phyloP scores from a whole-genome alignment of 1,140 invertebrate species.

The Atopsyche davidsoni region DNA sequence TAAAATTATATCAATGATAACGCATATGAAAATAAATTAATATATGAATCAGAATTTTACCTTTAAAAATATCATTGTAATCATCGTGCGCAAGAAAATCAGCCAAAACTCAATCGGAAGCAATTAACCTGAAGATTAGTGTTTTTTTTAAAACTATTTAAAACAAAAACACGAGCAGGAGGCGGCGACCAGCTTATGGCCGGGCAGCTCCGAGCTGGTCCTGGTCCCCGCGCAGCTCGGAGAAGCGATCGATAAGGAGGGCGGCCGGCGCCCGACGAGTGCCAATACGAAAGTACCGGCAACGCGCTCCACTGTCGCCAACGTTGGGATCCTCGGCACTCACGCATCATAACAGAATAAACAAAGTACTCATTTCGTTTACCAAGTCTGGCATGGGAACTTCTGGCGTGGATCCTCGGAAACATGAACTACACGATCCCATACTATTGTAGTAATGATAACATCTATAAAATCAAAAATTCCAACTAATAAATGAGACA shows the following conservation, averaged over 20 bases:
- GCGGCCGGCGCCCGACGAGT: too few relatives aligned
- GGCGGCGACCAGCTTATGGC: background rate
- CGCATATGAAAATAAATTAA: too few relatives aligned
- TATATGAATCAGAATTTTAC: too few relatives aligned
- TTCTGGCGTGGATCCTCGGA: constrained; percentile 42
- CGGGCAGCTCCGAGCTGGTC: background rate
- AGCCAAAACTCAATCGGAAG: constrained; percentile 10
- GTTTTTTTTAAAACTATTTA: background rate
- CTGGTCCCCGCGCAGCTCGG: constrained; percentile 1
- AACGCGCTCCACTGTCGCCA: constrained; percentile 14
- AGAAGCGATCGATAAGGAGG: constrained; percentile 13
- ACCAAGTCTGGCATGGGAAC: constrained; percentile 43
- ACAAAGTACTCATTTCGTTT: constrained; percentile 26
- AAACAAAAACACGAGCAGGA: background rate
- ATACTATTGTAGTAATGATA: constrained; percentile 31
- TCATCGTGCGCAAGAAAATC: constrained; percentile 9
- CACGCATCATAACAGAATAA: constrained; percentile 2
- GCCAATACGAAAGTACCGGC: constrained; percentile 18
- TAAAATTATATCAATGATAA: too few relatives aligned
- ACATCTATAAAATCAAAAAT: constrained; percentile 8
- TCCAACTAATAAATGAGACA: background rate
- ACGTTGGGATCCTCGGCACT: too few relatives aligned
- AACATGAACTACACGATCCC: constrained; percentile 45
- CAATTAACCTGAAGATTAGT: too few relatives aligned
- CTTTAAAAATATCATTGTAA: constrained; percentile 24